Conservation (phyloP, 2,113 vertebrate species). For the Pterocles orientalis region DNA sequence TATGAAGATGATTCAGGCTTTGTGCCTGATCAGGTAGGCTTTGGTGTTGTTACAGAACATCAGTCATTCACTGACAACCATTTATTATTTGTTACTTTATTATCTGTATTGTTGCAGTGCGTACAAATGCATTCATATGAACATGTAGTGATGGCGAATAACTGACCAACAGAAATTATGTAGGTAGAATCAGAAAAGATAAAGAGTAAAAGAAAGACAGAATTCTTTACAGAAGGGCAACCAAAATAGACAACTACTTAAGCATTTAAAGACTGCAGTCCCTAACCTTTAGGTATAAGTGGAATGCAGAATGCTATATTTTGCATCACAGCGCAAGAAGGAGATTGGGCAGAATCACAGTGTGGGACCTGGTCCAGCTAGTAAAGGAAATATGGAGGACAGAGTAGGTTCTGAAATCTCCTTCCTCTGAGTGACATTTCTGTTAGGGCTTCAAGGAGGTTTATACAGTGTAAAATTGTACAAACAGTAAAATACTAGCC, state of each 20-base stretch:
- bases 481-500: neutral
- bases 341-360: neutral
- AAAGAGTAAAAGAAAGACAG: neutral
- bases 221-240: neutral
- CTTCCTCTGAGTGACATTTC: neutral
- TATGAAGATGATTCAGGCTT: neutral
- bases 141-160: neutral
- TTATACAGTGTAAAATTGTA: neutral
- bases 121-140: neutral
- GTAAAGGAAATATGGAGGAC: neutral
- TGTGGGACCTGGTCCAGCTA: neutral
- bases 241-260: neutral
- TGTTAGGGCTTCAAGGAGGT: neutral
- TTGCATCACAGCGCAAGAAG: neutral
- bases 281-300: neutral
- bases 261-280: neutral
- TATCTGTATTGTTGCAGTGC: neutral
- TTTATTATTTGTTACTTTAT: neutral
- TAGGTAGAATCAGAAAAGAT: neutral
- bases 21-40: neutral
- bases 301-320: neutral
- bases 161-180: neutral
- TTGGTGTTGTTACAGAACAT: neutral
- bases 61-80: neutral
- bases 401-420: neutral